Evolutionary conservation across 2,888 invertebrate genomes (phyloP), one percentile per base, ranked within the genome.

Genomic region (Hirtodrosophila trivittata): DNA sequence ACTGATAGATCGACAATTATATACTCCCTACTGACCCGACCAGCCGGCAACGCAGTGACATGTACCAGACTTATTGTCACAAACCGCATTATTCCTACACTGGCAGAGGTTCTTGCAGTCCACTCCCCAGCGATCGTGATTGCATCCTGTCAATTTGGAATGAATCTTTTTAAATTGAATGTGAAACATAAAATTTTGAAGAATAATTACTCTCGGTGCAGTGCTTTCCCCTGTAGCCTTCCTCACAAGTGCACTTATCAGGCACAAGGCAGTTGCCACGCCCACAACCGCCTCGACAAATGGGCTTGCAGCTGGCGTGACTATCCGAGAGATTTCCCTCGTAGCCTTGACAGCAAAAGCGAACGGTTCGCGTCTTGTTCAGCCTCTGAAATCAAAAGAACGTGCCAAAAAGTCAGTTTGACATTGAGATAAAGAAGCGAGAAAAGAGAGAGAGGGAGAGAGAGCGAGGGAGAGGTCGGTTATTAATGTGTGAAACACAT

Each of bases 341-440:
- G 89, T 94, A 96, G 26, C 96, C 96, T 54, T 94, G 93, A 86
- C 96, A 96, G 90, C 96, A 96, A 35, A 94, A 93, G 18, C 94
- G 93, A 16, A 95, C 93, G 25, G 92, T 93, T 45, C 93, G 93
- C 5, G 92, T 93, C 71, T 93, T 92, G 81, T 93, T 93, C 81
- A 94, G 93, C 55, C 93, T 93, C 96, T 96, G 90, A 16, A 92
- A 91, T 45, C 18, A 21, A 21, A 21, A 21, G 5, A 56, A n/a
- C n/a, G n/a, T n/a, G n/a, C n/a, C n/a, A n/a, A n/a, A n/a, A n/a
- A n/a, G n/a, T n/a, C n/a, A n/a, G n/a, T n/a, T n/a, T n/a, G n/a
- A n/a, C n/a, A n/a, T n/a, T n/a, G n/a, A n/a, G n/a, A n/a, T n/a
- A n/a, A n/a, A n/a, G n/a, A n/a, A n/a, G n/a, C n/a, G n/a, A n/a